These are phyloP conservation scores for Tarsius wallacei DNA, from an alignment of 2,797 vertebrate species.

Conservation along the genomic window DNA sequence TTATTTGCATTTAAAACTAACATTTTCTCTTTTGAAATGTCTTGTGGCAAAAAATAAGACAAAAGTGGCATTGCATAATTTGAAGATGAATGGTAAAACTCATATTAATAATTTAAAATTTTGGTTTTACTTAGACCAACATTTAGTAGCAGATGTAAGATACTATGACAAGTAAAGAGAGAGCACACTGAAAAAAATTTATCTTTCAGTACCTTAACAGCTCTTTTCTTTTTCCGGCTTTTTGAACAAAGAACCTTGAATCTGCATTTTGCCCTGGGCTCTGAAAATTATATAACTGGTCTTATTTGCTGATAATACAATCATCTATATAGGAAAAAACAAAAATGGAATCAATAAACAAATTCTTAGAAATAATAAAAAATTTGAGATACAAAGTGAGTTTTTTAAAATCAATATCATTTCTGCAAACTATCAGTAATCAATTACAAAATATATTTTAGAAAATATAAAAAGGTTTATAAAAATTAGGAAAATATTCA, in stretches of 20 bases:
- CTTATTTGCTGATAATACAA: background rate
- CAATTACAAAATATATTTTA: background rate
- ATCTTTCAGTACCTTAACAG: background rate
- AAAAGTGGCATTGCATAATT: background rate
- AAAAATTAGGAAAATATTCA: background rate
- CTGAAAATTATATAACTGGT: background rate
- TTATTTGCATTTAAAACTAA: background rate
- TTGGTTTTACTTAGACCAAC: background rate
- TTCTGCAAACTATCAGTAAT: background rate
- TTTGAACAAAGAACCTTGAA: background rate
- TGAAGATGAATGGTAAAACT: background rate
- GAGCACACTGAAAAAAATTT: background rate
- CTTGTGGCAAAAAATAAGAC: no score
- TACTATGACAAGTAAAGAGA: background rate
- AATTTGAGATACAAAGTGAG: background rate
- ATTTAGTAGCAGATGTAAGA: background rate
- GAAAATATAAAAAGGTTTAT: background rate
- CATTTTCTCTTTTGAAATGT: no score
- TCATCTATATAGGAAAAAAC: background rate
- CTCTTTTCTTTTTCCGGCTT: background rate
- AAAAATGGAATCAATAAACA: background rate
- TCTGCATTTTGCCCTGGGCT: background rate
- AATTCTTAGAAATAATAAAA: background rate
- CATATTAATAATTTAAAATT: background rate
- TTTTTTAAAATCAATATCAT: background rate